Evolutionary conservation across 2,113 vertebrate genomes (phyloP), one percentile per base, ranked within the genome.

Genomic region (Myotis yumanensis): DNA sequence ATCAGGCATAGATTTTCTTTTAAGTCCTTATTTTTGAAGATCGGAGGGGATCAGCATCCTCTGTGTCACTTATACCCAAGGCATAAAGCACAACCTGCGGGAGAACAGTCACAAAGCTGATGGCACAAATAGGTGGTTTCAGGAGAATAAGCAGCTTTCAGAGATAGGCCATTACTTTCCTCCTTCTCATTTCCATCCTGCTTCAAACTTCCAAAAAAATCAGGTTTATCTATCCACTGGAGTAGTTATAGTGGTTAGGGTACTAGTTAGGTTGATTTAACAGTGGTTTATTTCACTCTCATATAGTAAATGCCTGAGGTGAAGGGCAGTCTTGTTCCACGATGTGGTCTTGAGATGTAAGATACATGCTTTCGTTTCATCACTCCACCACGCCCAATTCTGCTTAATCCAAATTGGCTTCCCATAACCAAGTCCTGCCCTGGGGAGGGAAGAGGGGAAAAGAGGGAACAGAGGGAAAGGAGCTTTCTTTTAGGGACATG

Each of bases 81-180:
- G 20, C 23, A 46, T 40, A 11, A 79, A 79, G 16, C 16, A 71
- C 2, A 30, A 84, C 30, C 7, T 23, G 10, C 23, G 35, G 35
- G 35, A 92, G 25, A 46, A 48, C 12, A 77, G 16, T 43, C 37
- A 28, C 37, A 71, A 80, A 81, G 20, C n/a, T 48, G 25, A 83
- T 59, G 57, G 40, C 40, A 95, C 20, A 48, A 80, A 89, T 52
- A 57, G 8, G 6, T 75, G 35, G 35, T 54, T 89, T 59, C 59
- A 86, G 12, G 28, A 77, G 91, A 89, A 62, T 57, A 62, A 82
- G n/a, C 68, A 35, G 6, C 4, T 59, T 95, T 86, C 30, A 79
- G 51, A 89, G 84, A 62, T 32, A 25, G 6, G 46, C 90, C 35
- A 69, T 64, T 64, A 68, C 8, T 84, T 69, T 71, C 35, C 1